Evolutionary conservation across 2,113 vertebrate species (phyloP).

Genomic region (Amphilophus citrinellus): DNA sequence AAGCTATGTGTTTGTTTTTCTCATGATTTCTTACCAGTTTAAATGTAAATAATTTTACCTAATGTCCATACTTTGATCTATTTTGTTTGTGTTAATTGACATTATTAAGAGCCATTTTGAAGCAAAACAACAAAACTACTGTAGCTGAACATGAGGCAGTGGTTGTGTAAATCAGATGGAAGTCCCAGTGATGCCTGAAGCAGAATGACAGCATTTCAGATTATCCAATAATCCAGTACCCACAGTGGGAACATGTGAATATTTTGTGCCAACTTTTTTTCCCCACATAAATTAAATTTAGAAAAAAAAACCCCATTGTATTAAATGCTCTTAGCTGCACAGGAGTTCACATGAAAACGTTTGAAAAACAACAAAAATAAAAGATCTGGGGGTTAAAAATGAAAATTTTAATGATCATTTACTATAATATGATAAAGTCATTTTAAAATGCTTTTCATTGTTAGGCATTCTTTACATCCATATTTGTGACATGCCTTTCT

Average conservation of each 20-base stretch:
- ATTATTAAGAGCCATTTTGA: background rate
- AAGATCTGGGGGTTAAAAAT: no score
- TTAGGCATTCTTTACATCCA: no score
- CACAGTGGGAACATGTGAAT: background rate
- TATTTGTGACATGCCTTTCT: no score
- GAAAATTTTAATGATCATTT: no score
- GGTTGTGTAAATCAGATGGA: slow-evolving; percentile 7
- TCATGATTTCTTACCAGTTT: no score
- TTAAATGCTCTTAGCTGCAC: background rate
- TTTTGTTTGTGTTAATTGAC: background rate
- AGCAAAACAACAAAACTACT: background rate
- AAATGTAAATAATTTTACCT: background rate
- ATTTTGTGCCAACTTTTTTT: background rate
- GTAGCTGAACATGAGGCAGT: background rate
- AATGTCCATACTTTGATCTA: background rate
- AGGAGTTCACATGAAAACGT: no score
- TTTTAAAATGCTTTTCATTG: no score
- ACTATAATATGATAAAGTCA: no score
- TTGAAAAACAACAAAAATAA: no score
- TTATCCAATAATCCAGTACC: background rate
- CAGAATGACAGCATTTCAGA: background rate
- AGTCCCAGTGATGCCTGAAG: background rate
- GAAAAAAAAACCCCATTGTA: accelerated
- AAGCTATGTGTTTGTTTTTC: no score
- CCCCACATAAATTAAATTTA: background rate